Conservation (phyloP, 1,140 invertebrate genomes). For the Holcopasites calliopsidis region DNA sequence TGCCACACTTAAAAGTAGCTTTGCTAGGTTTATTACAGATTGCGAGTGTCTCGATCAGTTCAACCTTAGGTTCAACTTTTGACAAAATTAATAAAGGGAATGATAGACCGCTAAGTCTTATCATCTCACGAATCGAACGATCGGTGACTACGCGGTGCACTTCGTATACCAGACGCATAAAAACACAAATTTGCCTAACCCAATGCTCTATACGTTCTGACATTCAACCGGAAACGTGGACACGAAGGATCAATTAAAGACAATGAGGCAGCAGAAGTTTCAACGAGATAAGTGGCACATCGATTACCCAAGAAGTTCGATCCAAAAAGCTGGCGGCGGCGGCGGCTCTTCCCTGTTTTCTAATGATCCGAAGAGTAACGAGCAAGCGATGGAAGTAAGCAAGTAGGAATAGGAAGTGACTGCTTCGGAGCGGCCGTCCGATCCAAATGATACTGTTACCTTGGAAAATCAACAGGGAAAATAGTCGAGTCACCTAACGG, state of each 20-base stretch:
- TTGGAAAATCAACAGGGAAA: slow-evolving; percentile 15
- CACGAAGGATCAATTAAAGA: slow-evolving; percentile 6
- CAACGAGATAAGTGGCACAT: background rate
- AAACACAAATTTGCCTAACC: too few species aligned
- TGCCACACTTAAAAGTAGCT: too few species aligned
- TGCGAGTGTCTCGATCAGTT: too few species aligned
- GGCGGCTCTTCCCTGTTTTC: background rate
- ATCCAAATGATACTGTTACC: slow-evolving; percentile 13
- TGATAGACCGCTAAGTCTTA: too few species aligned
- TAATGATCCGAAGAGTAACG: background rate
- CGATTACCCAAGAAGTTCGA: background rate
- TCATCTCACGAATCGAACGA: too few species aligned
- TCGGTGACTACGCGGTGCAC: too few species aligned
- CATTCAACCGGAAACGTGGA: background rate
- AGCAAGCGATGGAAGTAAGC: too few species aligned
- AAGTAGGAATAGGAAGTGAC: background rate
- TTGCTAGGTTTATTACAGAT: too few species aligned
- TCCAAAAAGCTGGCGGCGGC: background rate
- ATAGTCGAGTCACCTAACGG: slow-evolving; percentile 26
- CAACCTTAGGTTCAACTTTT: too few species aligned
- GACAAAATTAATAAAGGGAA: too few species aligned
- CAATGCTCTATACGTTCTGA: background rate
- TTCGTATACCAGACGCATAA: too few species aligned
- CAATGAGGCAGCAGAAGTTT: slow-evolving; percentile 20
- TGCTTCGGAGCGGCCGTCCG: background rate